Evolutionary conservation across 2,888 invertebrate species (phyloP).

Genomic region (Metalampra italica): DNA sequence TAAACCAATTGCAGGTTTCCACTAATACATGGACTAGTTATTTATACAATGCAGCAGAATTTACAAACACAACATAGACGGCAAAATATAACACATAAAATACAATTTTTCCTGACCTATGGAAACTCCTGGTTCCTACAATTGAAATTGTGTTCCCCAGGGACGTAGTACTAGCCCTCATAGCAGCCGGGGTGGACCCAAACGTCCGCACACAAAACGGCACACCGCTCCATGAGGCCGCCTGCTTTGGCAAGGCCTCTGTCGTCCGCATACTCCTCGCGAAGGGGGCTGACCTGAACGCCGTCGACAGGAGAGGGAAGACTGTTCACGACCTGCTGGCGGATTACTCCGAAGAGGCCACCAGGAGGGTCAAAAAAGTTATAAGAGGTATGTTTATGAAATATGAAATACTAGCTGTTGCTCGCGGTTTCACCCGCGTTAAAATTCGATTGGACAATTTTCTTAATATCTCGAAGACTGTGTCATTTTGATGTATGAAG

Average conservation of each 20-base stretch:
- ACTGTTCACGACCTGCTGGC: constrained; percentile 92
- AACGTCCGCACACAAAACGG: constrained; percentile 92
- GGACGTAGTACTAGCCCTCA: constrained; percentile 88
- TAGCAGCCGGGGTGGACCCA: constrained; percentile 92
- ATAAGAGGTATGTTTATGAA: constrained; percentile 83
- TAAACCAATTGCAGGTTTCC: too few relatives aligned
- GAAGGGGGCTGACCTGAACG: constrained; percentile 88
- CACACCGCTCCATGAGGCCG: constrained; percentile 95
- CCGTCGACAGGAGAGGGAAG: constrained; percentile 87
- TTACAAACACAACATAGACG: too few relatives aligned
- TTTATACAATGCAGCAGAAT: too few relatives aligned
- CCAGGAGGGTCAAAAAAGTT: constrained; percentile 90
- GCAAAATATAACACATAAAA: too few relatives aligned
- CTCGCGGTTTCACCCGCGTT: too few relatives aligned
- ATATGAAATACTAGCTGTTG: too few relatives aligned
- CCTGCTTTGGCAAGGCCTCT: constrained; percentile 92
- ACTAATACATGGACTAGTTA: too few relatives aligned
- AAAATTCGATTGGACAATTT: background rate
- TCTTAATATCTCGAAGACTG: too few relatives aligned
- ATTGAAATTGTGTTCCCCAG: constrained; percentile 48
- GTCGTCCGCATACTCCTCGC: constrained; percentile 90
- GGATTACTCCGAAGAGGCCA: constrained; percentile 93
- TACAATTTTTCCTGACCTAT: too few relatives aligned
- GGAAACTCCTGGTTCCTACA: too few relatives aligned
- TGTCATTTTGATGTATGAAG: too few relatives aligned